Conservation (phyloP, 2,113 vertebrate genomes). For the Oncorhynchus kisutch region DNA sequence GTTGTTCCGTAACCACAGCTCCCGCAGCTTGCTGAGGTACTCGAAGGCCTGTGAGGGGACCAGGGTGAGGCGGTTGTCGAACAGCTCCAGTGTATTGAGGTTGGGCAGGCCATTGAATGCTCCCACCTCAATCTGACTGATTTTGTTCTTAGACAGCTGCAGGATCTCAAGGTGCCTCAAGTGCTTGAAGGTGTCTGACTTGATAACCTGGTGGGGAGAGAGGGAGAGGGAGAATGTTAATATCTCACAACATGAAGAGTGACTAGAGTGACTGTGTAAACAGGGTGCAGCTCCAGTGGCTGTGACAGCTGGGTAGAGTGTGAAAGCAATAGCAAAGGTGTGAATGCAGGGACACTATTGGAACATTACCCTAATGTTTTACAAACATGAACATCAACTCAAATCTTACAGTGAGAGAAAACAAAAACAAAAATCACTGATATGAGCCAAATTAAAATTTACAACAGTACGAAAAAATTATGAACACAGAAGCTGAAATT, state of each 20-base stretch:
- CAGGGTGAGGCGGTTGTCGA: conserved; percentile 93
- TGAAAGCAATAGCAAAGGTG: neutral
- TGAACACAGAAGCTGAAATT: neutral
- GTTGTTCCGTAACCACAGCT: conserved; percentile 95
- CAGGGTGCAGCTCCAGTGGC: neutral
- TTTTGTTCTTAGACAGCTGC: conserved; percentile 93
- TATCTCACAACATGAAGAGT: neutral
- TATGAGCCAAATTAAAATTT: neutral
- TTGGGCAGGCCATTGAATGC: conserved; percentile 97
- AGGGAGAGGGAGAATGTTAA: conserved; percentile 10
- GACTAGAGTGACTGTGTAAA: neutral
- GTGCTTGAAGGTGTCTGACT: conserved; percentile 95
- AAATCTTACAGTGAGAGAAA: neutral
- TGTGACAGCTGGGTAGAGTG: neutral
- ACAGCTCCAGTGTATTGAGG: conserved; percentile 96
- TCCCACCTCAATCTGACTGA: conserved; percentile 92
- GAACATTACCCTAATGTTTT: neutral
- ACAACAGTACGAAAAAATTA: neutral
- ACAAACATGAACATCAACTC: neutral
- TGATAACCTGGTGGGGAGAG: conserved; percentile 78
- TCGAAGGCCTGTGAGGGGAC: conserved; percentile 95
- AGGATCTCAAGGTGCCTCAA: conserved; percentile 94
- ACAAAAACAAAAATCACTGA: neutral
- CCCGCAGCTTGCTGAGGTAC: conserved; percentile 94
- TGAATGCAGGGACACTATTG: neutral